Evolutionary conservation across 2,113 vertebrate genomes (phyloP), one percentile per base, ranked within the genome.

Genomic region (Pelusios castaneus): DNA sequence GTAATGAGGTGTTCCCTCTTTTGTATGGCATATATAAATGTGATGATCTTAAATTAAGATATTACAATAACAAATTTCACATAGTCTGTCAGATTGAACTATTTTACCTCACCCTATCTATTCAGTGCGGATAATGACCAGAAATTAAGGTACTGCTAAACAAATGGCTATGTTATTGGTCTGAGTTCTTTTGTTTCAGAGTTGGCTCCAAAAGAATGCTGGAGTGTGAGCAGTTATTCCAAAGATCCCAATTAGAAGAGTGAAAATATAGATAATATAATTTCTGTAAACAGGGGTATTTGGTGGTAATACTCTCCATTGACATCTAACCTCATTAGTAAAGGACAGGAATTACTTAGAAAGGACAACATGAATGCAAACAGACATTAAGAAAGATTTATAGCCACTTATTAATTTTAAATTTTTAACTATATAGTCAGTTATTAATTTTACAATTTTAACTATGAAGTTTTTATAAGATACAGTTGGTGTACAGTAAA

Each of bases 311-410:
- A 43, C 12, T 84, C 52, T 29, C 82, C 27, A 25, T 90, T 67
- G 55, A 11, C 11, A 79, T 4, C 17, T 38, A 29, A 58, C 3
- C 27, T 58, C 10, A 58, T 31, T 67, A 27, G 2, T 63, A 63
- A 87, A 77, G 17, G 63, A 43, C 7, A 95, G 3, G 77, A 90
- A 84, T 94, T 87, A 47, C n/a, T 85, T 52, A 54, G 63, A 51
- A 22, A 94, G 89, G 93, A 87, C 21, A 25, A 91, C 76, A 73
- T 6, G 38, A 92, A 78, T 55, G 34, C 75, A 25, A 94, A 90
- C 77, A n/a, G 90, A 83, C 12, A 81, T 25, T 8, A 10, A 91
- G 63, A 88, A 90, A 91, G 17, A 85, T n/a, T 56, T 29, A 89
- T 13, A 90, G 70, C 78, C 24, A 0, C 8, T 24, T 80, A 41